Base-by-base conservation (phyloP, 2,113 vertebrate genomes). In the Misgurnus mizolepis region DNA sequence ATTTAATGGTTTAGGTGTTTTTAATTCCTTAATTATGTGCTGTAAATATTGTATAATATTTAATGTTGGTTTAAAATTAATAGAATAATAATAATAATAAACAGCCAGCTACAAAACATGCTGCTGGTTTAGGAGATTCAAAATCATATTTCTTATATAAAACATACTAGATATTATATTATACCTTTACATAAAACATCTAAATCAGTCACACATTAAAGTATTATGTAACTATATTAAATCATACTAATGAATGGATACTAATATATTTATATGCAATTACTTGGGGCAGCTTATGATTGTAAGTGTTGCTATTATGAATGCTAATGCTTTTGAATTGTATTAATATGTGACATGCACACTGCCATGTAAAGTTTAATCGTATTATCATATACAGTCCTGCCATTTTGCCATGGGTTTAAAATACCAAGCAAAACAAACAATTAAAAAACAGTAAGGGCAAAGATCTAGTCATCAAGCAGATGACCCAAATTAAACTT, bases 401-500 rank as follows among this genome's bases (percentile, higher is more conserved):
- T 7, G 55, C 1, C 17, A 3, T 7, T 39, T 72, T 50, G 6
- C 55, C 18, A 3, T 9, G 5, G 5, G 15, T 73, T 22, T 43
- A 6, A 45, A 39, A n/a, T 9, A n/a, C 18, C 15, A 72, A 58
- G 15, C 17, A 41, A 41, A 56, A 56, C 0, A 61, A 74, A 74
- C 43, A 34, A 34, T 34, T 34, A 34, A 34, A 34, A 34, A 34
- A 41, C 55, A 7, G 0, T 60, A 40, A 58, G 55, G 7, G 43
- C 50, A 79, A 17, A 61, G 27, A 68, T 41, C 15, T 41, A 55
- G 47, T 70, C 49, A 72, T 72, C 69, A 58, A 39, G 18, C 70
- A 7, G 8, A 12, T 74, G 56, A 74, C 71, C 71, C 0, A n/a
- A 17, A 61, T 60, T 45, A 47, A 74, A 40, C 40, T n/a, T 72